phyloP scores from a whole-genome alignment of 2,113 vertebrate genomes.

The Pelobates fuscus region DNA sequence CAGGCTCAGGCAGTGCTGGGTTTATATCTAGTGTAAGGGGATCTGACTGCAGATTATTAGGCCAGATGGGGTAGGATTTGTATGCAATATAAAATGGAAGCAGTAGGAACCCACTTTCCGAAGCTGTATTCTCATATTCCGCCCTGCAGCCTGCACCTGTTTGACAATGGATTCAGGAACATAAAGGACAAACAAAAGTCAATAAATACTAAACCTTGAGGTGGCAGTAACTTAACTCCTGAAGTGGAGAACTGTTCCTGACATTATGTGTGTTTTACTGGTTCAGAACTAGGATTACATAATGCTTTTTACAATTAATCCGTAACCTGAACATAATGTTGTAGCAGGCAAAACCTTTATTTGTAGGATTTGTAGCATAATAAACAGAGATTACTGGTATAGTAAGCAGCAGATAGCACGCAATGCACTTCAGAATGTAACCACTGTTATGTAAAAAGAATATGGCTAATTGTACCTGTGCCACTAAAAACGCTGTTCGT shows the following conservation, averaged over 20 bases:
- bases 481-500: too few relatives aligned
- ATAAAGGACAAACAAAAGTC: not conserved
- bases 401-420: too few relatives aligned
- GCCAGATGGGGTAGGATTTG: not conserved
- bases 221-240: not conserved
- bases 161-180: not conserved
- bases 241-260: not conserved
- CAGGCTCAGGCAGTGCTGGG: too few relatives aligned
- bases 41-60: not conserved
- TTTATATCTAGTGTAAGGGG: too few relatives aligned
- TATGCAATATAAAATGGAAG: not conserved
- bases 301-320: not conserved
- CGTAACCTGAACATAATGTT: too few relatives aligned
- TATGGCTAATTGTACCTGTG: too few relatives aligned
- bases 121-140: not conserved
- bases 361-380: too few relatives aligned
- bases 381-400: too few relatives aligned
- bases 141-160: conserved; percentile 26
- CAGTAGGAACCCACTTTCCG: not conserved
- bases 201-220: not conserved
- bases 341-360: too few relatives aligned
- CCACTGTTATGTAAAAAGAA: too few relatives aligned
- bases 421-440: too few relatives aligned
- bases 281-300: not conserved
- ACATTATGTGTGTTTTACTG: not conserved